phyloP scores from a whole-genome alignment of 1,140 invertebrate genomes.

The Drosophila prosaltans region DNA sequence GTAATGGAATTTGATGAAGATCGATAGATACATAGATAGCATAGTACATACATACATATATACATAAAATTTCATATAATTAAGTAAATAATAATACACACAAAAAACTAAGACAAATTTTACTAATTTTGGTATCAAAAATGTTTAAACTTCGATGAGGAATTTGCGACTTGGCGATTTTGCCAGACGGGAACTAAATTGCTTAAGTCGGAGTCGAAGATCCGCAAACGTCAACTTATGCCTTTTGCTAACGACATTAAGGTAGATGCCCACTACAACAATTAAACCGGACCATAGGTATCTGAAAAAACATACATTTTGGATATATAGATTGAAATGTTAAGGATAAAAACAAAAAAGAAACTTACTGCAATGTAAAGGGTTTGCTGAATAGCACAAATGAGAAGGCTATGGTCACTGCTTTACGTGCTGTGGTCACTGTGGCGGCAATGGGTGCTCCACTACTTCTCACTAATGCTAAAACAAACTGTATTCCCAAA shows the following conservation, averaged over 20 bases:
- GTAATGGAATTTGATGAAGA: conserved; percentile 84
- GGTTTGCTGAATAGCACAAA: conserved; percentile 97
- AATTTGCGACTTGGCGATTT: conserved; percentile 72
- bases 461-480: conserved; percentile 92
- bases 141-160: conserved; percentile 71
- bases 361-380: conserved; percentile 94
- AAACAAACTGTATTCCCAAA: conserved; percentile 95
- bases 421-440: conserved; percentile 94
- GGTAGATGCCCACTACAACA: conserved; percentile 94
- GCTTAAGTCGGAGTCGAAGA: conserved; percentile 58
- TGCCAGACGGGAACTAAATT: conserved; percentile 40
- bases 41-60: not conserved
- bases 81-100: conserved; percentile 49
- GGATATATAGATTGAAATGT: not conserved
- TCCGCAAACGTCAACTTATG: conserved; percentile 82
- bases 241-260: conserved; percentile 94
- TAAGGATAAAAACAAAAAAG: rapidly evolving
- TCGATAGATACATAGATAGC: conserved; percentile 36
- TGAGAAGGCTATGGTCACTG: conserved; percentile 95
- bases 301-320: conserved; percentile 84
- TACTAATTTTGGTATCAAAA: conserved; percentile 61
- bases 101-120: conserved; percentile 48
- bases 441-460: conserved; percentile 96
- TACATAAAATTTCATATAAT: conserved; percentile 37
- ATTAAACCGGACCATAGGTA: conserved; percentile 95